Evolutionary conservation across 1,140 invertebrate species (phyloP), one percentile per base, ranked within the genome.

Genomic region (Maconellicoccus hirsutus): DNA sequence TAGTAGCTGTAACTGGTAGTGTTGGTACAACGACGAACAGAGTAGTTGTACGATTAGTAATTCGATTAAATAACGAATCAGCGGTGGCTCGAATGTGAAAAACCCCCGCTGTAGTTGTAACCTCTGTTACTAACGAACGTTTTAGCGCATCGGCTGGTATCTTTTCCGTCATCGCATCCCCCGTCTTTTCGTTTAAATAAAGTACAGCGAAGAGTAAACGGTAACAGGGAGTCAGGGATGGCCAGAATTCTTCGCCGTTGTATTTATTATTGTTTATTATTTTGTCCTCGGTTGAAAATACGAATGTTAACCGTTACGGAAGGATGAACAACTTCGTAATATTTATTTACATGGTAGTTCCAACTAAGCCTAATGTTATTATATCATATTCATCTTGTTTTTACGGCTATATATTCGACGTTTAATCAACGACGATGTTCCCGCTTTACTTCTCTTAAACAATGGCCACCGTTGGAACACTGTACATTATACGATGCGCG

Each of bases 21-120:
- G 59, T 22, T 26, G 61, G 61, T 23, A 23, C 4, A 66, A 10
- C 10, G 10, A 66, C 21, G 16, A 23, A 4, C 25, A 25, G 10
- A 19, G 21, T 66, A 14, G 61, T 23, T 26, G 61, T 66, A 66
- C 61, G 61, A 66, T 66, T 66, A 66, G 61, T 66, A 66, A 66
- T 66, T 66, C 61, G 61, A 66, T 66, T 66, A 66, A 66, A 26
- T 66, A 66, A 66, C 61, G 61, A 66, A 66, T 66, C 61, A 66
- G 61, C 61, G 61, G 61, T 19, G 25, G 25, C 61, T 66, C 61
- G 61, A 66, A 66, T 66, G 61, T 66, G 61, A 26, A 66, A 66
- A 22, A 66, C 42, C 42, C 42, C 42, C 42, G 42, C 29, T 12
- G 29, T 33, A 3, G 29, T 33, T 33, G 29, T 52, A 52, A 52